Evolutionary conservation across 2,113 vertebrate species (phyloP).

Genomic region (Apteryx mantelli): DNA sequence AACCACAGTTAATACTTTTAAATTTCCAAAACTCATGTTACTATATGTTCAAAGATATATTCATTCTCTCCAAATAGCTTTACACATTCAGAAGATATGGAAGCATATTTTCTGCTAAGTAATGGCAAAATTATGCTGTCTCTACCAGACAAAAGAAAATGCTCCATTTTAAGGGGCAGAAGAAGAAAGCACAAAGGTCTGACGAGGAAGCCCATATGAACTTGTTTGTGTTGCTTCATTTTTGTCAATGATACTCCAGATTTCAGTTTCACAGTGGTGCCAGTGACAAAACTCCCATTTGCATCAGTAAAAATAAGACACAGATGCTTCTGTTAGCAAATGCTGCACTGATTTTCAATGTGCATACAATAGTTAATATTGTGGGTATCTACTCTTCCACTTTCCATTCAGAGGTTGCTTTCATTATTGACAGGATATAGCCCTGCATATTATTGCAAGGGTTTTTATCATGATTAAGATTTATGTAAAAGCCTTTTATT

Average conservation of each 20-base stretch:
- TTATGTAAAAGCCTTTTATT: slow-evolving; percentile 64
- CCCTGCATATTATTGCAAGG: neutral
- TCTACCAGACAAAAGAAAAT: neutral
- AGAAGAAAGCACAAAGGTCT: neutral
- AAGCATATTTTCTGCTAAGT: neutral
- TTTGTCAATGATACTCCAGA: neutral
- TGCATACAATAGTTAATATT: neutral
- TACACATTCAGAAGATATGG: neutral
- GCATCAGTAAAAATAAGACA: neutral
- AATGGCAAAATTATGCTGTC: neutral
- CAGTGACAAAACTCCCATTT: neutral
- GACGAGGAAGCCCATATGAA: neutral
- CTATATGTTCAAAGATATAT: neutral
- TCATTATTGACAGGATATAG: slow-evolving; percentile 8
- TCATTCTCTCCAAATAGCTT: neutral
- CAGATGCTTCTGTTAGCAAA: neutral
- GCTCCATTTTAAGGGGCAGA: neutral
- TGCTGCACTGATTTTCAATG: neutral
- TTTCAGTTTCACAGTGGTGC: neutral
- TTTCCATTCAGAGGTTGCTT: neutral
- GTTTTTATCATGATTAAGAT: slow-evolving; percentile 41
- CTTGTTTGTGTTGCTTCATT: neutral
- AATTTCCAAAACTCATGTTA: neutral
- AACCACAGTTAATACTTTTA: neutral
- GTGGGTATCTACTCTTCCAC: neutral